These are phyloP conservation scores for Drosophila picticornis DNA, from an alignment of 2,888 invertebrate species.

Conservation along the genomic window DNA sequence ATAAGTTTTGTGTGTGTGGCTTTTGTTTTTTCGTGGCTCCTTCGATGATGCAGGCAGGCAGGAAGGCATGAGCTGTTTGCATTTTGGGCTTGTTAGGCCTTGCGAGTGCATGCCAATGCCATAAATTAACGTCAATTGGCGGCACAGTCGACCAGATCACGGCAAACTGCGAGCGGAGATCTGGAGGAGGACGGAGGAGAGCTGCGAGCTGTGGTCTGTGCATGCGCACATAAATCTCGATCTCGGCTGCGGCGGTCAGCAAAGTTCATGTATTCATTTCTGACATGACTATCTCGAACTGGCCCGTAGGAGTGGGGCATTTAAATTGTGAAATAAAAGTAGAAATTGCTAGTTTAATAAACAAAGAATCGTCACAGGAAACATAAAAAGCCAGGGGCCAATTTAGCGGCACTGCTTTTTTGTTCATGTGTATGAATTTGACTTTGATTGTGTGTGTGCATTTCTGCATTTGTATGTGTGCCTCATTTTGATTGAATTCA, in stretches of 20 bases:
- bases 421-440: slow-evolving; percentile 22
- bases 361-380: slow-evolving; percentile 73
- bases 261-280: slow-evolving; percentile 79
- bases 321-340: slow-evolving; percentile 79
- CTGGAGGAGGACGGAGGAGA: slow-evolving; percentile 25
- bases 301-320: slow-evolving; percentile 43
- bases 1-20: slow-evolving; percentile 64
- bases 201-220: slow-evolving; percentile 36
- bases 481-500: slow-evolving; percentile 84
- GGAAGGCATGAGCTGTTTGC: slow-evolving; percentile 37
- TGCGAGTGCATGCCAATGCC: slow-evolving; percentile 69
- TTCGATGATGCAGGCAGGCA: slow-evolving; percentile 3
- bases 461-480: slow-evolving; percentile 16
- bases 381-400: slow-evolving; percentile 76
- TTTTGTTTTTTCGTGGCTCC: slow-evolving; percentile 38
- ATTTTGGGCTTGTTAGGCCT: slow-evolving; percentile 65
- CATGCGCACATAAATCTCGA: slow-evolving; percentile 81
- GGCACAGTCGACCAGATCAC: slow-evolving; percentile 47
- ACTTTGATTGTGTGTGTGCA: slow-evolving; percentile 6
- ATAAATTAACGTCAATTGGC: slow-evolving; percentile 82
- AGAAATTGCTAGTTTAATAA: slow-evolving; percentile 75
- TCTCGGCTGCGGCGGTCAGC: slow-evolving; percentile 71
- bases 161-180: slow-evolving; percentile 33
- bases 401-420: slow-evolving; percentile 71
- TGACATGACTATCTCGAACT: slow-evolving; percentile 66